Evolutionary conservation across 2,113 vertebrate species (phyloP).

Genomic region (Eudyptes chrysolophus): DNA sequence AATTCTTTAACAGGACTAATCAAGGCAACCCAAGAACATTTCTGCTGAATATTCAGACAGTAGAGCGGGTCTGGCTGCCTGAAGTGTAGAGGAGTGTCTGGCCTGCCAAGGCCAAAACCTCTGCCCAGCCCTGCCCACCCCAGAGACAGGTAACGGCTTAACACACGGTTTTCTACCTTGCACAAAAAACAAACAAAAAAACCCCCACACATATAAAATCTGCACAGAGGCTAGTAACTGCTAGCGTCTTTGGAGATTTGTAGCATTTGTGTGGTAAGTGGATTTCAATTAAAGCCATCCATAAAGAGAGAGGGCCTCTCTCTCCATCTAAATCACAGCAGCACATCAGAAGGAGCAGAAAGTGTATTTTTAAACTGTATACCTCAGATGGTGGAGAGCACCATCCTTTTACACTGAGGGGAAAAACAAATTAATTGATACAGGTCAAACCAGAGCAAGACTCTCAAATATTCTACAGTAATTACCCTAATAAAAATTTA

Average conservation of each 20-base stretch:
- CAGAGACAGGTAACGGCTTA: background rate
- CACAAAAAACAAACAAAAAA: background rate
- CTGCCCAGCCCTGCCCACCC: background rate
- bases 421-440: constrained; percentile 47
- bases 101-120: background rate
- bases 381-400: constrained; percentile 9
- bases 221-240: background rate
- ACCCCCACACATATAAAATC: background rate
- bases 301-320: background rate
- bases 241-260: background rate
- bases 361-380: background rate
- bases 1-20: background rate
- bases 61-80: background rate
- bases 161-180: background rate
- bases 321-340: background rate
- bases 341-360: background rate
- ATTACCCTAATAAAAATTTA: constrained; percentile 55
- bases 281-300: constrained; percentile 8
- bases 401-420: background rate
- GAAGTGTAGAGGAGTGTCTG: background rate
- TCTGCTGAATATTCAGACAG: background rate
- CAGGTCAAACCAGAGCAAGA: constrained; percentile 24
- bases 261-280: background rate
- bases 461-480: constrained; percentile 25
- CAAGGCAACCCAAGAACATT: background rate